Conservation (phyloP, 2,113 vertebrate species). For the Perccottus glenii region DNA sequence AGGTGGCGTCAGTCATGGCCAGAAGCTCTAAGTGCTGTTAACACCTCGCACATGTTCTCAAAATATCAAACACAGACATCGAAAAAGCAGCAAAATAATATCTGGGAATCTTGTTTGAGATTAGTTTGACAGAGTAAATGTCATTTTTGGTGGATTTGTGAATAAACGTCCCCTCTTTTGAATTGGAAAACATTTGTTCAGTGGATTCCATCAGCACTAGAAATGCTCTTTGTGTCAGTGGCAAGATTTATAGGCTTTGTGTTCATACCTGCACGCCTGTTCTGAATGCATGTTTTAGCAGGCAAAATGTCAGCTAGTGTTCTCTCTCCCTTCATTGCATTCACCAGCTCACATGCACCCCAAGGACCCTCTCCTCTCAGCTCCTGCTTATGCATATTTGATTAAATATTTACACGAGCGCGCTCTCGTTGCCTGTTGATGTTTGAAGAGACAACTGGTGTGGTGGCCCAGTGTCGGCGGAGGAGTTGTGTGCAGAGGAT, state of each 20-base stretch:
- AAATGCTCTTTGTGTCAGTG: constrained; percentile 14
- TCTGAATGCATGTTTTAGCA: constrained; percentile 18
- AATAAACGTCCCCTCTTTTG: constrained; percentile 24
- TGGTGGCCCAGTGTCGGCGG: not conserved
- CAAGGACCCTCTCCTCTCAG: constrained; percentile 18
- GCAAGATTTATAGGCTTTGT: constrained; percentile 30
- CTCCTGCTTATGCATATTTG: constrained; percentile 47
- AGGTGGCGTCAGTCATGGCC: constrained; percentile 42
- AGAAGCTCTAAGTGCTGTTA: constrained; percentile 47
- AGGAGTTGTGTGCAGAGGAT: constrained; percentile 38
- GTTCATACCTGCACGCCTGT: constrained; percentile 5
- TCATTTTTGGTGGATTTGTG: constrained; percentile 5
- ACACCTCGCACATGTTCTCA: constrained; percentile 53
- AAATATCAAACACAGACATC: constrained; percentile 44
- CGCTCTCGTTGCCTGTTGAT: constrained; percentile 17
- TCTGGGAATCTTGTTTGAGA: not conserved
- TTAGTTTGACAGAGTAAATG: not conserved
- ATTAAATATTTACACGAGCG: constrained; percentile 55
- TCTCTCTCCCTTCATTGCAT: constrained; percentile 9
- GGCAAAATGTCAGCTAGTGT: constrained; percentile 27
- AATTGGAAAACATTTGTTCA: not conserved
- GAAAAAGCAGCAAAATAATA: not conserved
- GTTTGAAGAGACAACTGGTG: constrained; percentile 10
- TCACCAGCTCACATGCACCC: constrained; percentile 32
- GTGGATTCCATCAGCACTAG: constrained; percentile 11